Evolutionary conservation across 2,888 invertebrate genomes (phyloP), one percentile per base, ranked within the genome.

Genomic region (Sisyra nigra): DNA sequence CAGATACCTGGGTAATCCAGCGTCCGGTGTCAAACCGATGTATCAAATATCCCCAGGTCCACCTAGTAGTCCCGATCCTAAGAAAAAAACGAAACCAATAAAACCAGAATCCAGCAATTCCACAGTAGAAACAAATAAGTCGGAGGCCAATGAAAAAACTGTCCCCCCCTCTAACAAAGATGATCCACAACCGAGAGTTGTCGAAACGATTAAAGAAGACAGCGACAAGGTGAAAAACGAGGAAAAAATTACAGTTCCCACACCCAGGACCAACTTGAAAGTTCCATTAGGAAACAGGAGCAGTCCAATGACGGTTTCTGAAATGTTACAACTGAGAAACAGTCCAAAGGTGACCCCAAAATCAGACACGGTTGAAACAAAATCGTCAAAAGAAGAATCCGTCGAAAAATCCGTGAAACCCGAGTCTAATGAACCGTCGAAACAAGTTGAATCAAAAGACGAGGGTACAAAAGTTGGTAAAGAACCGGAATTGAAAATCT

Each of bases 11-110:
- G 69, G 69, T 0, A 72, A 72, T 51, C 74, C 73, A 0, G 68
- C 72, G 0, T 71, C 72, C 0, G 72, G 73, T 0, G 73, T 73
- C 1, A 73, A 73, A 47, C 72, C 73, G 0, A 67, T 73, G 65
- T 74, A 71, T 48, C 67, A 68, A 7, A 63, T 69, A 47, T 15
- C 53, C 50, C 30, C 44, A n/a, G n/a, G n/a, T n/a, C n/a, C n/a
- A n/a, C n/a, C n/a, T n/a, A n/a, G n/a, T n/a, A n/a, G n/a, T n/a
- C n/a, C n/a, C n/a, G n/a, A n/a, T n/a, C n/a, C 19, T 14, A 30
- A 29, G 2, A 4, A 30, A 34, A 13, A 14, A 34, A 45, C 10
- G 31, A 11, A 24, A 30, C 4, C 17, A 42, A 6, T 13, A 42
- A 41, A 32, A 29, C 19, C 41, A 11, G 24, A 15, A 13, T 2